Percentiles rank a stretch among this genome's conserved stretches.
phyloP scores from a whole-genome alignment of 2,797 vertebrate genomes.

The Adelosebastes latens region DNA sequence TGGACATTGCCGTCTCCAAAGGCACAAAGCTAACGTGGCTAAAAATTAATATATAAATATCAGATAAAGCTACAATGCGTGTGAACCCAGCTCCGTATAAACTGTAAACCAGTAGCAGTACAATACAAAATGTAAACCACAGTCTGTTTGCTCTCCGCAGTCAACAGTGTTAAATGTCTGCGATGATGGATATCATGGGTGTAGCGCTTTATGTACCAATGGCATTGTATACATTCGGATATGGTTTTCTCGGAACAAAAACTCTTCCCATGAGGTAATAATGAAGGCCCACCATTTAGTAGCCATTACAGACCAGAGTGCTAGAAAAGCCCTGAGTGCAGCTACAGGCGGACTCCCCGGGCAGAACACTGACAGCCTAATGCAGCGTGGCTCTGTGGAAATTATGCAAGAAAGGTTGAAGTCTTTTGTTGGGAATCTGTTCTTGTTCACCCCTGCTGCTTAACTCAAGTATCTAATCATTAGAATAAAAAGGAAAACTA shows the following conservation, averaged over 20 bases:
- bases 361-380: constrained; percentile 27
- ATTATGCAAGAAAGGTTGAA: constrained; percentile 3
- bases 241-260: not conserved
- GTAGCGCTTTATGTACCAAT: constrained; percentile 30
- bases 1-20: not conserved
- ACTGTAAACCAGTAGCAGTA: not conserved
- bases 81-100: not conserved
- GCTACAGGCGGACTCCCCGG: not conserved
- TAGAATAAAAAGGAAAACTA: not conserved
- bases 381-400: not conserved
- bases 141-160: constrained; percentile 1
- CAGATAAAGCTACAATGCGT: not conserved
- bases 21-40: not conserved
- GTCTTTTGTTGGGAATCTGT: constrained; percentile 17
- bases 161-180: not conserved
- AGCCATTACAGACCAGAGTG: constrained; percentile 5
- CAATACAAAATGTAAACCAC: constrained; percentile 1
- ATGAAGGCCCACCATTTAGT: constrained; percentile 4
- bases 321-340: not conserved
- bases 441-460: not conserved
- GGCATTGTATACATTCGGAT: constrained; percentile 26
- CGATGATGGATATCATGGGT: constrained; percentile 31
- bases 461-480: not conserved
- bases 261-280: not conserved
- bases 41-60: not conserved